Evolutionary conservation across 2,888 invertebrate genomes (phyloP).

Genomic region (Eupithecia vulgata): DNA sequence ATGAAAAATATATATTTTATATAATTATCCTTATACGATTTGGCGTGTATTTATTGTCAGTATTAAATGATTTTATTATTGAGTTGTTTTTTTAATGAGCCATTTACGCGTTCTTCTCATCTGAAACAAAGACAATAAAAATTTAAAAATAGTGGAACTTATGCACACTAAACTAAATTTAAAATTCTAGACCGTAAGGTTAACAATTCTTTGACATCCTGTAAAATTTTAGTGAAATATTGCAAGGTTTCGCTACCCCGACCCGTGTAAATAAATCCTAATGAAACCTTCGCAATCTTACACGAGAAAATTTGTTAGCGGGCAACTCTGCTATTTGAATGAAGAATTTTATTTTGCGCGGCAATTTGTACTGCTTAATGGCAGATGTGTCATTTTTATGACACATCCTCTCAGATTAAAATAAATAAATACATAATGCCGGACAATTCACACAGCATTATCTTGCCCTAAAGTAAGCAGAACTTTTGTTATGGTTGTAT

Average conservation of each 20-base stretch:
- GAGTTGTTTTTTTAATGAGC: slow-evolving; percentile 30
- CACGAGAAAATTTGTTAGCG: slow-evolving; percentile 24
- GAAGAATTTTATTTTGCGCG: slow-evolving; percentile 37
- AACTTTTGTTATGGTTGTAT: not conserved
- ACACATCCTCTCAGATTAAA: not conserved
- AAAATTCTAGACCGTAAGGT: no score
- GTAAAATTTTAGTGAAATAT: not conserved
- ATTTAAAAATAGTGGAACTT: not conserved
- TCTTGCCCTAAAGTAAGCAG: not conserved
- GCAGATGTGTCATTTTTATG: not conserved
- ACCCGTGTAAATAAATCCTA: slow-evolving; percentile 29
- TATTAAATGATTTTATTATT: slow-evolving; percentile 44
- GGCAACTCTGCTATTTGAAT: slow-evolving; percentile 26
- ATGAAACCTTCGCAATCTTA: slow-evolving; percentile 21
- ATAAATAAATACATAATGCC: not conserved
- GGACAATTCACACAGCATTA: not conserved
- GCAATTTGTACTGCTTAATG: slow-evolving; percentile 36
- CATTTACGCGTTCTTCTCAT: slow-evolving; percentile 53
- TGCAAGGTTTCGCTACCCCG: slow-evolving; percentile 14
- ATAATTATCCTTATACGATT: slow-evolving; percentile 35
- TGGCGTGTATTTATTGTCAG: slow-evolving; percentile 46
- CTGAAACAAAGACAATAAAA: slow-evolving; percentile 64
- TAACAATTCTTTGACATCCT: no score
- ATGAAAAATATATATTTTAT: slow-evolving; percentile 31
- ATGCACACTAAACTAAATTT: not conserved